Percentiles rank a stretch among this genome's conserved stretches.
Evolutionary conservation across 37 sponge, comb jelly and placozoan genomes (phyloP).

Genomic region (Mnemiopsis leidyi): DNA sequence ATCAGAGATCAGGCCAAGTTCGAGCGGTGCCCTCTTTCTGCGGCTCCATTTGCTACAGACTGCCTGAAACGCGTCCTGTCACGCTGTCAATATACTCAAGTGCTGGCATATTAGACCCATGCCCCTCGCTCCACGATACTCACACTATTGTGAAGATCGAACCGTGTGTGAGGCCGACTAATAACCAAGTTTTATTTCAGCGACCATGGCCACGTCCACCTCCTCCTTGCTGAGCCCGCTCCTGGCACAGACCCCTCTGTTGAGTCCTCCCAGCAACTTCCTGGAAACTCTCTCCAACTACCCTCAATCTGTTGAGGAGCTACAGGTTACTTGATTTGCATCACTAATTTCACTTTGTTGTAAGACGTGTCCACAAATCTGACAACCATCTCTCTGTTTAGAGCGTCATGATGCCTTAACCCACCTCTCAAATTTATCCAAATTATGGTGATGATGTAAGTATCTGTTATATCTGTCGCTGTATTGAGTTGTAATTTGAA

Average conservation of each 20-base stretch:
- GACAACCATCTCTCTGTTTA: too few species aligned
- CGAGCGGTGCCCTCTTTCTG: not conserved
- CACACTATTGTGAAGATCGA: too few species aligned
- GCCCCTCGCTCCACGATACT: not conserved
- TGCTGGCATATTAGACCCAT: not conserved
- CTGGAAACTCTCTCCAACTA: constrained; percentile 39
- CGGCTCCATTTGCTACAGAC: not conserved
- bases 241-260: constrained; percentile 19
- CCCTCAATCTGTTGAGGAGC: constrained; percentile 53
- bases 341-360: too few species aligned
- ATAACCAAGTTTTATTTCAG: not conserved
- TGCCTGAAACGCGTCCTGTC: not conserved
- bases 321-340: constrained; percentile 6
- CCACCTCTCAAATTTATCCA: not conserved
- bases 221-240: constrained; percentile 21
- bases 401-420: too few species aligned
- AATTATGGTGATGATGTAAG: not conserved
- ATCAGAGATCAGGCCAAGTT: not conserved
- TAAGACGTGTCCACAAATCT: too few species aligned
- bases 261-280: constrained; percentile 18
- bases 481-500: not conserved
- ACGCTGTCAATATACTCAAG: not conserved
- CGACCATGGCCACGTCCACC: constrained; percentile 42
- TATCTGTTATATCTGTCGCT: not conserved
- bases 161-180: too few species aligned